Base-by-base conservation (phyloP, 2,888 invertebrate species). In the Hirtodrosophila alboralis region DNA sequence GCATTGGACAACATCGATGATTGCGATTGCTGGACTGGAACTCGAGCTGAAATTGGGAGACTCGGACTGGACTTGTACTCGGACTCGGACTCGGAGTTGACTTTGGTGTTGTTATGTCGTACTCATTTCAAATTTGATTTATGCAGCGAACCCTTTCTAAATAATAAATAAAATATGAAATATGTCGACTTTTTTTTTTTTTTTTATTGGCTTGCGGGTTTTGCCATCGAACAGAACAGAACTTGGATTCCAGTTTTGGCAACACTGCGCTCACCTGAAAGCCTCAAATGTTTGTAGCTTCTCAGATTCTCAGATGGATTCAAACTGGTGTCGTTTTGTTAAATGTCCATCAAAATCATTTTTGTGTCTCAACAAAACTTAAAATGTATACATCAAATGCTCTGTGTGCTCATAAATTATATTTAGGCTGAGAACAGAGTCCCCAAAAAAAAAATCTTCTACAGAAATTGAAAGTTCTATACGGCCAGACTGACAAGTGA, bases 131-230 rank as follows among this genome's bases (percentile, higher is more conserved):
- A 79, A 76, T 84, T 85, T 89, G 88, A 88, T 88, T 88, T 88
- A 89, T 87, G 81, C 84, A 84, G 66, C 84, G 69, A 75, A 79
- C 80, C 79, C 77, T 84, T 81, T 80, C 74, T 76, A 80, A 85
- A 84, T 86, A 85, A 87, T 89, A 88, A 88, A 87, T 86, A 89
- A 86, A 85, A 87, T 87, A 85, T 86, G 84, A 87, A 84, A 87
- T 75, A 84, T 85, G 77, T 78, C 71, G 74, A 83, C 62, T 75
- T 75, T 68, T 67, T 61, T 61, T 16, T 75, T 75, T 68, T 67
- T 61, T 61, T 16, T 41, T 48, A 21, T 43, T 63, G 49, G 45
- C 52, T 26, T 57, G 36, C 12, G 26, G 30, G 23, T 14, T 33
- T 36, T 37, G 26, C 31, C 37, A 34, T 23, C 33, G 36, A 43